Base-by-base conservation (phyloP, 2,888 invertebrate genomes). In the Podotricha telesiphe region DNA sequence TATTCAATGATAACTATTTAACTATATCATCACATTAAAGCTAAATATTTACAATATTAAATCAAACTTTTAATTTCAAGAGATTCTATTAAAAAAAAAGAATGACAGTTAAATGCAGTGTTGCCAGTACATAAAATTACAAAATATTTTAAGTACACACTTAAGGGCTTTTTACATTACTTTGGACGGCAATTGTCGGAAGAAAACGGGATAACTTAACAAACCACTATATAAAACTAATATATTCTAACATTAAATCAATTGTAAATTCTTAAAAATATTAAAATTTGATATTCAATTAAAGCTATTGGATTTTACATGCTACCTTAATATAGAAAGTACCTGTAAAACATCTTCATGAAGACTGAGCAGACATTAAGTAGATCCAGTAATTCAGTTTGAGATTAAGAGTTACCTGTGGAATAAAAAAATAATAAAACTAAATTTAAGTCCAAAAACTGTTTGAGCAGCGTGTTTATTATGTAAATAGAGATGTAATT, bases 281-380 rank as follows among this genome's bases (percentile, higher is more conserved):
- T 45, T 64, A 74, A 68, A 62, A 75, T 74, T 75, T 73, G 72
- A 76, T 70, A 74, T 73, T 73, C 66, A 68, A 70, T 77, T 78
- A 78, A 78, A 78, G 78, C 78, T 78, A 77, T 77, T 63, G 63
- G 63, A 75, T 74, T 69, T 68, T 53, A 62, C 68, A 65, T 47
- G 28, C 19, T 62, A 62, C 45, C n/a, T 63, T 68, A 63, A 22
- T 55, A 70, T 48, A 62, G 37, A 45, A 65, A 65, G 58, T 66
- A 71, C 68, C 71, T 71, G 68, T 68, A 71, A 61, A 17, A 59
- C 48, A 65, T 42, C 61, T 68, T 65, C 48, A 53, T 64, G 64
- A n/a, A 64, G 50, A 42, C 51, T 53, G 22, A 53, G 51, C 51
- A 10, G 28, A n/a, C 19, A 17, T 37, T 50, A 17, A 42, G 59